A percentile compares a stretch with the other conserved stretches of the same genome.
These are phyloP conservation scores for Microplitis demolitor DNA, from an alignment of 1,140 invertebrate species.

Conservation along the genomic window DNA sequence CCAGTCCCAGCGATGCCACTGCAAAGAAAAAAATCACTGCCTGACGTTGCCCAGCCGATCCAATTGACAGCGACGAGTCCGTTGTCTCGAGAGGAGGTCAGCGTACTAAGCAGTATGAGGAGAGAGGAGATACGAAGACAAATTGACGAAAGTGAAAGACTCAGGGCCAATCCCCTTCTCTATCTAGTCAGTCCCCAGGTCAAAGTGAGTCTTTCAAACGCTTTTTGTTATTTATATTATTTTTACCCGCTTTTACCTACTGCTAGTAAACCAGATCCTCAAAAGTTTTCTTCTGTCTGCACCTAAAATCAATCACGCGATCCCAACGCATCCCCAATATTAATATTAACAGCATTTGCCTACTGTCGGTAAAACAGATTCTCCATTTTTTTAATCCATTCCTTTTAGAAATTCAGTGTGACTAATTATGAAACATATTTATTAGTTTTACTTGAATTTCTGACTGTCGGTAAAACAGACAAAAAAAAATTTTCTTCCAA, in stretches of 20 bases:
- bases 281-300: too few relatives aligned
- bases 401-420: not conserved
- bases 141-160: constrained; percentile 88
- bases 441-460: too few relatives aligned
- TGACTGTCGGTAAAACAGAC: too few relatives aligned
- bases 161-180: constrained; percentile 90
- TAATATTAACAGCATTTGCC: too few relatives aligned
- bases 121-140: constrained; percentile 91
- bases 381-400: not conserved
- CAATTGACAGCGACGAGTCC: constrained; percentile 69
- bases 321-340: too few relatives aligned
- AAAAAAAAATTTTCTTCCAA: too few relatives aligned
- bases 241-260: not conserved
- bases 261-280: too few relatives aligned
- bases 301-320: too few relatives aligned
- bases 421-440: too few relatives aligned
- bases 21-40: constrained; percentile 92
- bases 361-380: too few relatives aligned
- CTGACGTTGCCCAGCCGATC: constrained; percentile 85
- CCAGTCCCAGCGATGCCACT: constrained; percentile 72
- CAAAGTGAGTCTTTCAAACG: constrained; percentile 74
- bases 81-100: constrained; percentile 94
- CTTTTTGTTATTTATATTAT: not conserved
- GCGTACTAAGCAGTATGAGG: constrained; percentile 86
- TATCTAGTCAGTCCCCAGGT: constrained; percentile 96